These are phyloP conservation scores for Dendropsophus ebraccatus DNA, from an alignment of 2,113 vertebrate species.

Conservation along the genomic window DNA sequence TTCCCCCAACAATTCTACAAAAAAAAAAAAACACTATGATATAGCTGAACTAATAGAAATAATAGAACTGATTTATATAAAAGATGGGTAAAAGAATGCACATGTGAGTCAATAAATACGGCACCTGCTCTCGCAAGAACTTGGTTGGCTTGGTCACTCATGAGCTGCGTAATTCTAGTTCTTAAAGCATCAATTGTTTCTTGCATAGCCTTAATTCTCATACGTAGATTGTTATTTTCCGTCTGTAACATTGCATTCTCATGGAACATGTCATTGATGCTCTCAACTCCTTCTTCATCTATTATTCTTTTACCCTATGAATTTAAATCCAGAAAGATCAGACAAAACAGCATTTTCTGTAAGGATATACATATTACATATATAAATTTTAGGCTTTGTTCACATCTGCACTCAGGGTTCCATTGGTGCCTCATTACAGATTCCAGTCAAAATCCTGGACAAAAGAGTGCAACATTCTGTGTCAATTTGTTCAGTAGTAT, in stretches of 20 bases:
- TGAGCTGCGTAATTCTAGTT: constrained; percentile 85
- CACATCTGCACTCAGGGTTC: no score
- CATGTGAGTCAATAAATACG: background rate
- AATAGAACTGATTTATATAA: no score
- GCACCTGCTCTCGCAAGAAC: constrained; percentile 86
- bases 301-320: constrained; percentile 94
- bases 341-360: background rate
- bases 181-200: constrained; percentile 90
- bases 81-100: background rate
- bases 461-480: no score
- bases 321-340: background rate
- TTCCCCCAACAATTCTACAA: no score
- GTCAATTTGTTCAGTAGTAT: no score
- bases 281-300: constrained; percentile 91
- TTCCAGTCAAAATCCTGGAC: no score
- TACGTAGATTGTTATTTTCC: constrained; percentile 93
- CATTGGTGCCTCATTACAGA: no score
- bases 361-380: background rate
- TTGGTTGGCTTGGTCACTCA: constrained; percentile 91
- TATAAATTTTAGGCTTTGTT: background rate
- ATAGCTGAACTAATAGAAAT: no score
- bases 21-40: no score
- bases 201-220: constrained; percentile 98
- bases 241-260: constrained; percentile 98
- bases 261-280: constrained; percentile 96